Conservation (phyloP, 2,113 vertebrate genomes). For the Calidris pygmaea region DNA sequence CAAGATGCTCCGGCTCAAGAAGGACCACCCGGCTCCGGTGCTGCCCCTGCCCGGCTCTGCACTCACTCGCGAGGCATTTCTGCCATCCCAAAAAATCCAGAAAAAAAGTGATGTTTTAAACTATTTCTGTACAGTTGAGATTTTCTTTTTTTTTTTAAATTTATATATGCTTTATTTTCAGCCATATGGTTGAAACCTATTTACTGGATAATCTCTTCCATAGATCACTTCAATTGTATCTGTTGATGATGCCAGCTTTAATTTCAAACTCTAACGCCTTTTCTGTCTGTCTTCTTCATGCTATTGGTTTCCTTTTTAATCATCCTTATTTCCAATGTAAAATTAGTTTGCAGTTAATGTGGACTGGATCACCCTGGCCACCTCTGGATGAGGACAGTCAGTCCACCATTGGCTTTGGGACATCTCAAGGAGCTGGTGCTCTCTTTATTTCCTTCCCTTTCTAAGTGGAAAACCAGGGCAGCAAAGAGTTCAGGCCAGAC, state of each 20-base stretch:
- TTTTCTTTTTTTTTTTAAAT: background rate
- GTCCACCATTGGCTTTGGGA: background rate
- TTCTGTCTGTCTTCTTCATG: background rate
- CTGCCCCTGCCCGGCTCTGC: background rate
- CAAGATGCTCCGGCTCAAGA: background rate
- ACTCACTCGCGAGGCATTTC: background rate
- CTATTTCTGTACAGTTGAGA: background rate
- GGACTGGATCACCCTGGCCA: background rate
- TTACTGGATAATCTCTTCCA: background rate
- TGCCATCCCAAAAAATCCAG: background rate
- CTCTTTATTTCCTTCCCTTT: background rate
- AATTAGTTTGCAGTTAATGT: background rate
- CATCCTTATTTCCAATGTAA: background rate
- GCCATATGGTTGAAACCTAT: background rate
- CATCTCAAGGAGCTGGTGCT: background rate
- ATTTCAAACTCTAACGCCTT: background rate
- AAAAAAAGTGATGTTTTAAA: background rate
- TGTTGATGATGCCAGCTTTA: background rate
- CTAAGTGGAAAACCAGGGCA: background rate
- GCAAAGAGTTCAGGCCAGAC: background rate
- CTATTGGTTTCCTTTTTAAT: background rate
- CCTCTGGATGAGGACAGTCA: background rate
- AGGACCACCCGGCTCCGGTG: background rate
- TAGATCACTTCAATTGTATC: background rate
- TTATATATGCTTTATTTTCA: background rate